Conservation (phyloP, 2,113 vertebrate genomes). For the Arizona elegans region DNA sequence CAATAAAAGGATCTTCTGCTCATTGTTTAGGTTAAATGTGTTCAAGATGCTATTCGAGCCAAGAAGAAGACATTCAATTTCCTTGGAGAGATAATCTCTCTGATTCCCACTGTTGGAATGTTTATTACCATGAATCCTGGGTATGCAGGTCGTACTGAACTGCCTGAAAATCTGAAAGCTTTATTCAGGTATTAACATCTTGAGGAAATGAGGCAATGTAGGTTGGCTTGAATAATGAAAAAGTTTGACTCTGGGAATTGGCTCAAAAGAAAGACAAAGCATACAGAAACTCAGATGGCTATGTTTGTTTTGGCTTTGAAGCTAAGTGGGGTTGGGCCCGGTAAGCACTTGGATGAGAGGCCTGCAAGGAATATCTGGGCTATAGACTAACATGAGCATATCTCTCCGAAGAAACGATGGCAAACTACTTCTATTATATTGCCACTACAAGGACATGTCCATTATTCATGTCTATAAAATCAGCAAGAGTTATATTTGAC, state of each 20-base stretch:
- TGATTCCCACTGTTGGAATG: conserved; percentile 64
- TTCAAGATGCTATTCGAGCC: conserved; percentile 73
- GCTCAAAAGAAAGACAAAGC: neutral
- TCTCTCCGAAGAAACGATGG: neutral
- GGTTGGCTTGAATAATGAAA: neutral
- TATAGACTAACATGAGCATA: neutral
- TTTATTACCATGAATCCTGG: conserved; percentile 79
- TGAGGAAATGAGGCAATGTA: neutral
- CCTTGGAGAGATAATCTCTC: conserved; percentile 64
- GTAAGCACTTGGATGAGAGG: neutral
- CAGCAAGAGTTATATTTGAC: neutral
- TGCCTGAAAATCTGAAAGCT: conserved; percentile 75
- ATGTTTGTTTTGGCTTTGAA: neutral
- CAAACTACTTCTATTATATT: neutral
- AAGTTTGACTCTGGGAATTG: neutral
- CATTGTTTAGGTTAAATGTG: conserved; percentile 66
- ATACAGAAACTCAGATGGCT: neutral
- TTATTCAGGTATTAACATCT: conserved; percentile 66
- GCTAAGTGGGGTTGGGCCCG: neutral
- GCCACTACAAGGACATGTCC: neutral
- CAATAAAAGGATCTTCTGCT: neutral
- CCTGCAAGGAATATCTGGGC: neutral
- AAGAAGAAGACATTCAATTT: conserved; percentile 69
- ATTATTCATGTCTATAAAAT: neutral
- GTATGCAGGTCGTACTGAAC: conserved; percentile 70